phyloP scores from a whole-genome alignment of 2,888 invertebrate genomes.

The Leptopilina myrica region DNA sequence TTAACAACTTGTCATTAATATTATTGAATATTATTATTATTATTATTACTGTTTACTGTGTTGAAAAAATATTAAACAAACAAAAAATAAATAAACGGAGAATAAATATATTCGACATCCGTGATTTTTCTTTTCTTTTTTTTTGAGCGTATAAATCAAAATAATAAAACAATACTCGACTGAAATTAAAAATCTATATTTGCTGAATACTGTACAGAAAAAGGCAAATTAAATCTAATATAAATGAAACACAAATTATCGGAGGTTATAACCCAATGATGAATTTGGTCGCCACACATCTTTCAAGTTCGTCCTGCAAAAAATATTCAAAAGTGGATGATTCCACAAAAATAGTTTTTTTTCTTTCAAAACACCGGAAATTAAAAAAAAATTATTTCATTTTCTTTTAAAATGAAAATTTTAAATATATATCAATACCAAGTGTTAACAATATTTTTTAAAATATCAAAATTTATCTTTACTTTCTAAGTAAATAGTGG shows the following conservation, averaged over 20 bases:
- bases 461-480: too few relatives aligned
- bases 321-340: conserved; percentile 39
- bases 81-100: conserved; percentile 19
- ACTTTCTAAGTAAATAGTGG: too few relatives aligned
- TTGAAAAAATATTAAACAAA: background rate
- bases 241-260: conserved; percentile 24
- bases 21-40: background rate
- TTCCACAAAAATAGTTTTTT: conserved; percentile 27
- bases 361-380: background rate
- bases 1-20: too few relatives aligned
- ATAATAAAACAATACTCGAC: conserved; percentile 28
- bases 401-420: too few relatives aligned
- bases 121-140: conserved; percentile 1
- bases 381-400: background rate
- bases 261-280: conserved; percentile 41
- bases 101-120: conserved; percentile 37
- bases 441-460: too few relatives aligned
- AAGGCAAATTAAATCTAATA: conserved; percentile 19
- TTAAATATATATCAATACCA: too few relatives aligned
- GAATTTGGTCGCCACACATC: conserved; percentile 40
- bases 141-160: conserved; percentile 13
- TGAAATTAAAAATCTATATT: conserved; percentile 31
- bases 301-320: conserved; percentile 34
- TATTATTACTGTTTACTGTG: too few relatives aligned
- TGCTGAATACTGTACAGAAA: conserved; percentile 26